Evolutionary conservation across 2,113 vertebrate species (phyloP), one percentile per base, ranked within the genome.

Genomic region (Pluvianellus socialis): DNA sequence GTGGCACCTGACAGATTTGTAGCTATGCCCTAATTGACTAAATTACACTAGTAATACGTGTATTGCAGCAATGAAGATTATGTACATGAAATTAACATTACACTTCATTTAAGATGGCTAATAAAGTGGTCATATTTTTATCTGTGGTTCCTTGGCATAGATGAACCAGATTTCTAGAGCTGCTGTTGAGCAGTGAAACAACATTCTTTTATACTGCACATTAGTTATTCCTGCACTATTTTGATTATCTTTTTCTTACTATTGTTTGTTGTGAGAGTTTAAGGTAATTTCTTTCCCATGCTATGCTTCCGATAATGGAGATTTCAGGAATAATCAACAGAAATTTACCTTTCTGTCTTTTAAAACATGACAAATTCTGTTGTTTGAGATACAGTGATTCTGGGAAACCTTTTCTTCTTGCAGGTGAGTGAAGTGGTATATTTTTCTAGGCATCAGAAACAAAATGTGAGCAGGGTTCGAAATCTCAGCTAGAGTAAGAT

Each of bases 81-180:
- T 71, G 72, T 76, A 96, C 75, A 72, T 94, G 52, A 94, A 96
- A 94, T 95, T 95, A 94, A 85, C 81, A 77, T 96, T 97, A 65
- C 66, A 90, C 95, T 97, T 96, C 58, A 91, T 96, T 94, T 97
- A 88, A 94, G 85, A 74, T 77, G 40, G 49, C 38, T 94, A 92
- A 96, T 97, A 96, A 94, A 97, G 92, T 91, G 67, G 26, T 83
- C 52, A 24, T 94, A 56, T 90, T 96, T 97, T 97, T 91, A 68
- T 96, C 86, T 87, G 44, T 89, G 35, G 7, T 72, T 94, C 58
- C 38, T 95, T 96, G 65, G 28, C 73, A 80, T 62, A 91, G 67
- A 53, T 42, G 56, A 92, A 82, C 40, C 52, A 87, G 72, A 24
- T 61, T 92, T 94, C 38, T 76, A 71, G 55, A 80, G 47, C 38